These are phyloP conservation scores for Zaprionus camerounensis DNA, from an alignment of 1,140 invertebrate species.

Conservation along the genomic window DNA sequence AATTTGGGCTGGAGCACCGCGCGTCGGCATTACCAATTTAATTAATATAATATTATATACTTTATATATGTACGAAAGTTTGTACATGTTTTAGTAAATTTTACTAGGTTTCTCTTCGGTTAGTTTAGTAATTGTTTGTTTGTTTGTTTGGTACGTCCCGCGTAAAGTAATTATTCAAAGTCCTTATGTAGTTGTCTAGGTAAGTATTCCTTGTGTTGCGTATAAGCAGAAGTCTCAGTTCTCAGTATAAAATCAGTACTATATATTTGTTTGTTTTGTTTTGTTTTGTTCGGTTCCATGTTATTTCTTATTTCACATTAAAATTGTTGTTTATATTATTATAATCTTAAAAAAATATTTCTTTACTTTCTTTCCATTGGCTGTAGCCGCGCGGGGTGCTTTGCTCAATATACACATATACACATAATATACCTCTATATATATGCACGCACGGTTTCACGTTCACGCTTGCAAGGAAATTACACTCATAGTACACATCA, in stretches of 20 bases:
- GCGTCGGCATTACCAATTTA: slow-evolving; percentile 69
- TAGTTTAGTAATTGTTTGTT: slow-evolving; percentile 35
- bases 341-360: slow-evolving; percentile 35
- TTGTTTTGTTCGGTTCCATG: slow-evolving; percentile 28
- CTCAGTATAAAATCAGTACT: slow-evolving; percentile 82
- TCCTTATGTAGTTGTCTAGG: slow-evolving; percentile 60
- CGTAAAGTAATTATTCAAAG: slow-evolving; percentile 71
- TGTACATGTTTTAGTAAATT: slow-evolving; percentile 62
- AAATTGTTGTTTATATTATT: slow-evolving; percentile 25
- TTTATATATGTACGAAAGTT: slow-evolving; percentile 51
- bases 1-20: slow-evolving; percentile 69
- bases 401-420: slow-evolving; percentile 29
- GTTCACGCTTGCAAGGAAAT: slow-evolving; percentile 29
- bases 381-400: slow-evolving; percentile 74
- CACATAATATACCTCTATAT: background rate
- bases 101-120: slow-evolving; percentile 62
- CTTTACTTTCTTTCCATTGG: slow-evolving; percentile 12
- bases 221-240: slow-evolving; percentile 80
- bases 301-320: slow-evolving; percentile 21
- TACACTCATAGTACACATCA: slow-evolving; percentile 43
- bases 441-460: slow-evolving; percentile 20
- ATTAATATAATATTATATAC: slow-evolving; percentile 35
- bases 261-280: slow-evolving; percentile 51
- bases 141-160: slow-evolving; percentile 57
- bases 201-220: slow-evolving; percentile 36